Evolutionary conservation across 2,797 vertebrate genomes (phyloP).

Genomic region (Cyclura pinguis): DNA sequence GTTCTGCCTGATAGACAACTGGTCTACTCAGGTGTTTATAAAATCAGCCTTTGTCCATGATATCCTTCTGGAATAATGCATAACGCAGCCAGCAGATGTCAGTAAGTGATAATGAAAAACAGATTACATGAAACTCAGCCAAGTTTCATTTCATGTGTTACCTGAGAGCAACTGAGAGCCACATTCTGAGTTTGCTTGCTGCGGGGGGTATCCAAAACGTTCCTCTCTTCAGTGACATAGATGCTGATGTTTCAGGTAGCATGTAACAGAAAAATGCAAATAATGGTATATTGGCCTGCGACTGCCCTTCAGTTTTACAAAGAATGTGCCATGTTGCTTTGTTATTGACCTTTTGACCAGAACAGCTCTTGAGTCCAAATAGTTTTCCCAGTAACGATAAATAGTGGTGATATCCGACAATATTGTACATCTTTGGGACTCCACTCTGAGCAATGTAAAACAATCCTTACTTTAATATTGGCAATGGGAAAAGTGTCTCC

Average conservation of each 20-base stretch:
- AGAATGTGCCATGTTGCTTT: too few relatives aligned
- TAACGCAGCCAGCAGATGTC: constrained; percentile 82
- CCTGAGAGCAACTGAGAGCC: not conserved
- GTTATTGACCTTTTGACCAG: not conserved
- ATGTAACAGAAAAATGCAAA: not conserved
- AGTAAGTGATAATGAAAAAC: constrained; percentile 78
- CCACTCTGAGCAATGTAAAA: not conserved
- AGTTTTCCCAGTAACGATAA: not conserved
- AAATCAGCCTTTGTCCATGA: not conserved
- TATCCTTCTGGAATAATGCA: constrained; percentile 57
- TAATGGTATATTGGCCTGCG: not conserved
- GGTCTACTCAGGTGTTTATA: not conserved
- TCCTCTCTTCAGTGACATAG: not conserved
- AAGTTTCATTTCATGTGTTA: constrained; percentile 16
- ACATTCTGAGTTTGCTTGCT: not conserved
- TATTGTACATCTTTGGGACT: not conserved
- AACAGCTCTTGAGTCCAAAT: not conserved
- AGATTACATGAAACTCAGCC: not conserved
- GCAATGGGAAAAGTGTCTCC: too few relatives aligned
- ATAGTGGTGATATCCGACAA: not conserved
- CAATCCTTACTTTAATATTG: too few relatives aligned
- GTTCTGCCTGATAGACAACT: not conserved
- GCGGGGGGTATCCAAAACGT: not conserved
- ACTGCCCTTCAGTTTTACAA: not conserved
- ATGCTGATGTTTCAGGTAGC: not conserved